phyloP scores from a whole-genome alignment of 2,113 vertebrate genomes.

The Hippocampus comes region DNA sequence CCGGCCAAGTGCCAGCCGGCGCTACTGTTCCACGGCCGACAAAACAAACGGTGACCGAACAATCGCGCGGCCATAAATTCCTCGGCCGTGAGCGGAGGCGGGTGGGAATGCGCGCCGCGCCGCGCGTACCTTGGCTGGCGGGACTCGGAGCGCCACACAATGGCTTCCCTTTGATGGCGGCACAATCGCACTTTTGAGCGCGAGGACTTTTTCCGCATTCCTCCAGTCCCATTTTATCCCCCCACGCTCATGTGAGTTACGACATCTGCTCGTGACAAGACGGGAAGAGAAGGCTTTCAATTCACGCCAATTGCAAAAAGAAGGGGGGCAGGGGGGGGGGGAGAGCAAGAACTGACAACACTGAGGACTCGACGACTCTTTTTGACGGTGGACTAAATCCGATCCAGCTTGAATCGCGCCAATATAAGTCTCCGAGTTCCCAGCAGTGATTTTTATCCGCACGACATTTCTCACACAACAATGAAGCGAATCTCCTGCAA shows the following conservation, averaged over 20 bases:
- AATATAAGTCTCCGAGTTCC: not conserved
- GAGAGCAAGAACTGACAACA: not conserved
- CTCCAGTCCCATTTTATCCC: conserved; percentile 5
- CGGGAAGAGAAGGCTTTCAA: not conserved
- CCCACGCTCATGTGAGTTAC: not conserved
- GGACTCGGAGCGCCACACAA: conserved; percentile 42
- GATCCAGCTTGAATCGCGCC: not conserved
- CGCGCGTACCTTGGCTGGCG: conserved; percentile 43
- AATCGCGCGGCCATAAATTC: conserved; percentile 22
- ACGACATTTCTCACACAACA: not conserved
- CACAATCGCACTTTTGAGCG: conserved; percentile 62
- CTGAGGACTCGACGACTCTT: not conserved
- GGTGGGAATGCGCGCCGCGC: conserved; percentile 35
- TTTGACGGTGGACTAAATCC: not conserved
- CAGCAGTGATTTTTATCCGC: not conserved
- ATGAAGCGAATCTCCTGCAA: no score
- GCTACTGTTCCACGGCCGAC: not conserved
- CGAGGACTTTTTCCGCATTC: conserved; percentile 45
- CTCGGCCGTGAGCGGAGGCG: conserved; percentile 28
- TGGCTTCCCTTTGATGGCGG: conserved; percentile 38
- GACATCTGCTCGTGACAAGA: not conserved
- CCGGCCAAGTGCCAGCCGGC: not conserved
- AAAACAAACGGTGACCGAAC: not conserved
- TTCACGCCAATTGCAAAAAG: not conserved
- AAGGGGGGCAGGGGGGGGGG: no score